Percentiles rank a stretch among this genome's conserved stretches.
Evolutionary conservation across 2,888 invertebrate genomes (phyloP).

Genomic region (Unio pictorum): DNA sequence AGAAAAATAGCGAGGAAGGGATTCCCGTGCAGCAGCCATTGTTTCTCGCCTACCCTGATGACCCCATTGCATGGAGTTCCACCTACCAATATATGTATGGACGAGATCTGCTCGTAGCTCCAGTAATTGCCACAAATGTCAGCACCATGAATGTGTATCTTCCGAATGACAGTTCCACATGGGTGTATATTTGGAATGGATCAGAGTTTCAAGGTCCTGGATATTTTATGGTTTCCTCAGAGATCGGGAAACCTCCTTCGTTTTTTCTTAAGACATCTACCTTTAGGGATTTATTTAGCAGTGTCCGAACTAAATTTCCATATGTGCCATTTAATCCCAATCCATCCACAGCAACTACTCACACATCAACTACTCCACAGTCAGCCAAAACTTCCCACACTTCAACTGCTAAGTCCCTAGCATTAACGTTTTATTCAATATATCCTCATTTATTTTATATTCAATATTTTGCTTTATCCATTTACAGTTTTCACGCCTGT

Average conservation of each 20-base stretch:
- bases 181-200: slow-evolving; percentile 56
- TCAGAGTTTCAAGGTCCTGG: slow-evolving; percentile 21
- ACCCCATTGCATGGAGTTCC: slow-evolving; percentile 33
- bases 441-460: background rate
- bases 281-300: slow-evolving; percentile 33
- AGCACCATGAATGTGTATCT: slow-evolving; percentile 48
- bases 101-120: slow-evolving; percentile 60
- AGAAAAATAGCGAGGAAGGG: slow-evolving; percentile 39
- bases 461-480: background rate
- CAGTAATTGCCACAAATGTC: slow-evolving; percentile 48
- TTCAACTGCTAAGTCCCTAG: background rate
- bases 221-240: slow-evolving; percentile 41
- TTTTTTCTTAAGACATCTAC: slow-evolving; percentile 52
- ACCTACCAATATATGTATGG: slow-evolving; percentile 65
- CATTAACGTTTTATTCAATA: background rate
- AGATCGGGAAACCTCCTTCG: slow-evolving; percentile 60
- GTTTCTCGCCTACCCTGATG: slow-evolving; percentile 54
- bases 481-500: background rate
- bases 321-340: slow-evolving; percentile 9
- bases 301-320: slow-evolving; percentile 24
- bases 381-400: background rate
- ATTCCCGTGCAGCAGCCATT: slow-evolving; percentile 61
- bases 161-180: slow-evolving; percentile 38
- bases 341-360: slow-evolving; percentile 3
- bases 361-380: background rate